Base-by-base conservation (phyloP, 2,797 vertebrate genomes). In the Chaetodon trifasciatus region DNA sequence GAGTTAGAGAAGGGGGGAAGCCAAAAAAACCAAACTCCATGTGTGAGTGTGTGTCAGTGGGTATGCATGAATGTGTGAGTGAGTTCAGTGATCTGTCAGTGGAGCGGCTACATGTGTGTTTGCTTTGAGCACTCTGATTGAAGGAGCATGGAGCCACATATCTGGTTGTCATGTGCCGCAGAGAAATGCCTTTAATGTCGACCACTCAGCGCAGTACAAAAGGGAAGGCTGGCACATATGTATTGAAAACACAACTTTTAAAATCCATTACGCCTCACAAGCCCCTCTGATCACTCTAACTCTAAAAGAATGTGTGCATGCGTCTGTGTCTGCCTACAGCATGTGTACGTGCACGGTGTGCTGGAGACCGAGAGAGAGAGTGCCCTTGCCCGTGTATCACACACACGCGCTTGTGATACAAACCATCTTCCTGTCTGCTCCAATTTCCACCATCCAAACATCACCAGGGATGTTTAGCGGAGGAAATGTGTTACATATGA, bases 171-270 rank as follows among this genome's bases (percentile, higher is more conserved):
- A 94, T 91, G 86, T 93, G 92, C 85, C 35, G 58, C 74, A 65
- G 74, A 89, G 86, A 94, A 92, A 93, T 93, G 86, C 90, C 82
- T 93, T 93, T 91, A 93, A 92, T 83, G 85, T 90, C 78, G 74
- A 84, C 78, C 82, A 87, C 74, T 86, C 83, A 13, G 55, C 37
- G 21, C 72, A 83, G 82, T 76, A 88, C 86, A 82, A 90, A 89
- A 88, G 83, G 50, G 61, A 78, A 63, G 83, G 75, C 83, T 88
- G 86, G 78, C 79, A 91, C 80, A 77, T 69, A 79, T 85, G 74
- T 72, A 88, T 82, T 85, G 62, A 85, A 89, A 91, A 83, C 84
- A 89, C 81, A 73, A 83, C 83, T 83, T 86, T 88, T 81, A 79
- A 83, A 88, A 87, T 66, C 76, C 79, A 89, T 78, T 60, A 79